Evolutionary conservation across 2,797 vertebrate genomes (phyloP).

Genomic region (Hoplostethus atlanticus): DNA sequence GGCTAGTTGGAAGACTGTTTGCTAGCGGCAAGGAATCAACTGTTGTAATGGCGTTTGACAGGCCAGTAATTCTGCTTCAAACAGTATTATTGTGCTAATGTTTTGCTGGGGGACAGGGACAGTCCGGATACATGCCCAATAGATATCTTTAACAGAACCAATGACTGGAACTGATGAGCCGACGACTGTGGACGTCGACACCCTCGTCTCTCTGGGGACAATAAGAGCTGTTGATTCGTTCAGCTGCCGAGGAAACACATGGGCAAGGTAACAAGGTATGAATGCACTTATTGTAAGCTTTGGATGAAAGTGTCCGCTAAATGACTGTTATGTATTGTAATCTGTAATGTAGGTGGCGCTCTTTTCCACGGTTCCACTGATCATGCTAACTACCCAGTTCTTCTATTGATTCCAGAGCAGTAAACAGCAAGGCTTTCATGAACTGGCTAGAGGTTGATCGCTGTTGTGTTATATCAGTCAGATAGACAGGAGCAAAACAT

Average conservation of each 20-base stretch:
- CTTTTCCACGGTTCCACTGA: too few relatives aligned
- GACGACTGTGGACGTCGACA: constrained; percentile 3
- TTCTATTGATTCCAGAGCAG: too few relatives aligned
- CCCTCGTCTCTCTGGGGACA: neutral
- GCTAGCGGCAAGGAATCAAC: neutral
- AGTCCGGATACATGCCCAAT: neutral
- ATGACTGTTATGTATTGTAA: too few relatives aligned
- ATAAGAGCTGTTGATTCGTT: neutral
- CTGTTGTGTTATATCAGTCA: too few relatives aligned
- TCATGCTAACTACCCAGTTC: too few relatives aligned
- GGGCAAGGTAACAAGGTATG: neutral
- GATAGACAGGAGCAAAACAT: too few relatives aligned
- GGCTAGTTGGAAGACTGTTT: neutral
- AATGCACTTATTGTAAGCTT: too few relatives aligned
- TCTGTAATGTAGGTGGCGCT: too few relatives aligned
- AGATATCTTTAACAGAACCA: constrained; percentile 1
- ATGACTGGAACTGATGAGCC: constrained; percentile 11
- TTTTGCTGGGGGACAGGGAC: neutral
- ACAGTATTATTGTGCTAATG: constrained; percentile 6
- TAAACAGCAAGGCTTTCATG: too few relatives aligned
- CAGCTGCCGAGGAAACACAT: neutral
- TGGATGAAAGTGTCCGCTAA: too few relatives aligned
- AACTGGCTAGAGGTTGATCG: too few relatives aligned
- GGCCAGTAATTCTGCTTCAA: constrained; percentile 11
- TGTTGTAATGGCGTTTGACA: constrained; percentile 20